These are phyloP conservation scores for Rhinoptilus africanus DNA, from an alignment of 2,113 vertebrate genomes.

Conservation along the genomic window DNA sequence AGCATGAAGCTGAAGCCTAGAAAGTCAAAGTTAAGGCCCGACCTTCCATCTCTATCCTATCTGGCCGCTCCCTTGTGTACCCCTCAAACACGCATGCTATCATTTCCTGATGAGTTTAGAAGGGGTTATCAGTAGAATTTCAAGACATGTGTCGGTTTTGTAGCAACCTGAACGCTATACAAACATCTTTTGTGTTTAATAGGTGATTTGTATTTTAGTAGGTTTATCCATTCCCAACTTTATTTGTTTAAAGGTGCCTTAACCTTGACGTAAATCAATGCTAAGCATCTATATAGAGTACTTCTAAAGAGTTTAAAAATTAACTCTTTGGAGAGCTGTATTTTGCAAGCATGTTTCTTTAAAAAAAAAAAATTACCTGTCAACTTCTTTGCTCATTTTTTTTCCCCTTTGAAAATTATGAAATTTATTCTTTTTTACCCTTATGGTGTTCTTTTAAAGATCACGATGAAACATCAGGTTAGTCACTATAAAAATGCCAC, in stretches of 20 bases:
- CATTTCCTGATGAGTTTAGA: constrained; percentile 36
- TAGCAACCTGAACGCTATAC: constrained; percentile 54
- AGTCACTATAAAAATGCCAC: not conserved
- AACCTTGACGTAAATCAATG: constrained; percentile 66
- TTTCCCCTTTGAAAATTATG: not conserved
- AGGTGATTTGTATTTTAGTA: constrained; percentile 60
- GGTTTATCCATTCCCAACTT: constrained; percentile 62
- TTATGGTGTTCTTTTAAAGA: not conserved
- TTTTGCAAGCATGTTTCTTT: not conserved
- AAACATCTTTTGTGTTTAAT: constrained; percentile 67
- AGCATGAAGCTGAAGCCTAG: not conserved
- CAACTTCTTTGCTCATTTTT: not conserved
- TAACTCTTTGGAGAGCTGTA: not conserved
- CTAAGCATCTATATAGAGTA: not conserved
- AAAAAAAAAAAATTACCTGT: not conserved
- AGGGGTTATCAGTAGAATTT: constrained; percentile 58
- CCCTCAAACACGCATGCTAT: constrained; percentile 5
- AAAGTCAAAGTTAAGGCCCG: constrained; percentile 47
- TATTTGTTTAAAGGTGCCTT: constrained; percentile 72
- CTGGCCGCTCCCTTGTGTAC: constrained; percentile 37
- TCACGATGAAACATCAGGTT: not conserved
- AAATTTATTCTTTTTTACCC: not conserved
- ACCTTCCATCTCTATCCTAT: constrained; percentile 20
- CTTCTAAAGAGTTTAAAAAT: constrained; percentile 27
- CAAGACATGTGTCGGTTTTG: constrained; percentile 66